Base-by-base conservation (phyloP, 2,888 invertebrate species). In the Sturmia bella region DNA sequence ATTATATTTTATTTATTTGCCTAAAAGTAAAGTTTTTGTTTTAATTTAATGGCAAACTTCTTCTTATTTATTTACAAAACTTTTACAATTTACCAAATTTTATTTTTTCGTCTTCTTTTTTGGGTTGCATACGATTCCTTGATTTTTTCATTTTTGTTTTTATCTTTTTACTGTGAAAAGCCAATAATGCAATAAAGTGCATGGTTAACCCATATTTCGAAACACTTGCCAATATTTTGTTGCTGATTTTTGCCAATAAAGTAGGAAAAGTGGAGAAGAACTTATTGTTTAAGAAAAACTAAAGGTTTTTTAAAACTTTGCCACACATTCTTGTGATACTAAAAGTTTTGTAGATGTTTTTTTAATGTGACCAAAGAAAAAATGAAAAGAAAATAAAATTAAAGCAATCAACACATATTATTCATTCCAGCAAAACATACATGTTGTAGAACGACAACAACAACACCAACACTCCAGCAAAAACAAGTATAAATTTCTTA, bases 1-100 rank as follows among this genome's bases (percentile, higher is more conserved):
- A 57, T 57, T 12, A 1, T 74, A 57, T 57, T 39, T 48, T 27
- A 43, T 52, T 69, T 68, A 39, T 70, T 63, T 61, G 24, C 54
- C 45, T 63, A 45, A 69, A 54, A 24, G 43, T 59, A 66, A 64
- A 64, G 50, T 79, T 66, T 79, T 72, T 66, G 57, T 72, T 66
- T 73, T 59, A 73, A 66, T 52, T 54, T 41, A 73, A 66, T 52
- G 52, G 56, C 37, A 41, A 70, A 39, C 7, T 66, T 21, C 17
- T 66, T 39, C 39, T 73, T 79, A 79, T 73, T 79, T 79, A 72
- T 73, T 73, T 73, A 66, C n/a, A 66, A 79, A 79, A 79, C 59
- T 79, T 79, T 79, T 73, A 27, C 52, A 79, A 79, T 79, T 63
- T 72, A 52, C 13, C 37, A 77, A 64, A 61, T 27, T 66, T 45